Evolutionary conservation across 2,113 vertebrate genomes (phyloP).

Genomic region (Lates calcarifer): DNA sequence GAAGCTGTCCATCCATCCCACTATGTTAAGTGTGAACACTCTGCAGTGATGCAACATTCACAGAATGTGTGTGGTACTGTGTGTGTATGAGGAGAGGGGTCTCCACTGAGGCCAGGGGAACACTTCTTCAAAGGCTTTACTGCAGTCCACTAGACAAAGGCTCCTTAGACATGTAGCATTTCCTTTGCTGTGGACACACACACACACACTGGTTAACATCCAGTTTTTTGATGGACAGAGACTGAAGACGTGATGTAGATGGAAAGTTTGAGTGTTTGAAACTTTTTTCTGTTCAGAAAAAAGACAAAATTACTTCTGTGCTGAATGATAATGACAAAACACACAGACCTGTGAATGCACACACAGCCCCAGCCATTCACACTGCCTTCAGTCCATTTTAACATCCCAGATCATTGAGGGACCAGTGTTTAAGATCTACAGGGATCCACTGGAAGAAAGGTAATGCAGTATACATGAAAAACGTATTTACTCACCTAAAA

Average conservation of each 20-base stretch:
- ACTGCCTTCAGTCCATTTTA: background rate
- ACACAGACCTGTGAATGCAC: background rate
- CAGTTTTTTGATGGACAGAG: background rate
- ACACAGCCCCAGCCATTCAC: background rate
- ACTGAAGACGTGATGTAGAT: background rate
- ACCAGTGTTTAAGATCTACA: too few relatives aligned
- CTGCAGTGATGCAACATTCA: too few relatives aligned
- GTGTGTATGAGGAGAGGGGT: background rate
- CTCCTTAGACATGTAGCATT: constrained; percentile 31
- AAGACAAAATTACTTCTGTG: background rate
- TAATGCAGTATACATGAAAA: too few relatives aligned
- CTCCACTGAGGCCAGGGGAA: constrained; percentile 28
- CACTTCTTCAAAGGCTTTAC: constrained; percentile 37
- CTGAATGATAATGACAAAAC: background rate
- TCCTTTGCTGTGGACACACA: constrained; percentile 3
- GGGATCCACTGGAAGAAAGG: too few relatives aligned
- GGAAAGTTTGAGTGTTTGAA: background rate
- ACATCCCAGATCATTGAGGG: too few relatives aligned
- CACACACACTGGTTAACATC: background rate
- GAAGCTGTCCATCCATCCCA: constrained; percentile 3
- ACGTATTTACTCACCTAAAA: too few relatives aligned
- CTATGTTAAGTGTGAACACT: constrained; percentile 17
- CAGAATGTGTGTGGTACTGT: too few relatives aligned
- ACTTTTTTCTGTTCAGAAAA: background rate
- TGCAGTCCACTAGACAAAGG: constrained; percentile 44